phyloP scores from a whole-genome alignment of 2,113 vertebrate genomes.

The Chelonoidis abingdonii region DNA sequence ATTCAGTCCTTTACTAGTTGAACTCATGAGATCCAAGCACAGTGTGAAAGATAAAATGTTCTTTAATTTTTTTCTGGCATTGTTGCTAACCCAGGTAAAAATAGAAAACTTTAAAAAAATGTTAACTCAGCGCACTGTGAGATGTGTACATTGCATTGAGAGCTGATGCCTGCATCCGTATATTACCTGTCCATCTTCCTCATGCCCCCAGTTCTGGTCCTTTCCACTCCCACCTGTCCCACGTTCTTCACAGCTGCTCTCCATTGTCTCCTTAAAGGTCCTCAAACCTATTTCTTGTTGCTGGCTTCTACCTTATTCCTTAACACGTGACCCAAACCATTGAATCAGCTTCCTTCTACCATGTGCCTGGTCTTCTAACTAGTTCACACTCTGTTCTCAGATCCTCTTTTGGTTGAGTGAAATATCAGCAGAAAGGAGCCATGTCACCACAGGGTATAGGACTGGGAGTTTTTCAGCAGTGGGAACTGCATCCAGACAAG shows the following conservation, averaged over 20 bases:
- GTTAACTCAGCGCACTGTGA: not conserved
- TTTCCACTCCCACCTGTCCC: not conserved
- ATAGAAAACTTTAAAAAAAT: not conserved
- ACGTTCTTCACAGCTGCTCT: not conserved
- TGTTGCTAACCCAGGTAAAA: not conserved
- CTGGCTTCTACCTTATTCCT: not conserved
- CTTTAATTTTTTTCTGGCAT: not conserved
- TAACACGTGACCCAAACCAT: not conserved
- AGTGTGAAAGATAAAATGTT: constrained; percentile 7
- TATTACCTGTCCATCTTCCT: not conserved
- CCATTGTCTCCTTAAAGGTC: not conserved
- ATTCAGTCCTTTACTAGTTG: not conserved
- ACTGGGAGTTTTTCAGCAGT: not conserved
- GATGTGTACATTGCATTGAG: not conserved
- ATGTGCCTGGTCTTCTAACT: not conserved
- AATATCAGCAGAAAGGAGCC: not conserved
- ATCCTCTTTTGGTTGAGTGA: not conserved
- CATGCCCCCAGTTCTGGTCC: not conserved
- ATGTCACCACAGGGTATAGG: not conserved
- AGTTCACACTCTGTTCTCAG: not conserved
- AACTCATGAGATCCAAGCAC: constrained; percentile 2
- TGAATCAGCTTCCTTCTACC: not conserved
- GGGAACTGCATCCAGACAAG: not conserved
- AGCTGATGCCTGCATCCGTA: not conserved
- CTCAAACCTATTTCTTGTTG: not conserved